Evolutionary conservation across 2,888 invertebrate genomes (phyloP), one percentile per base, ranked within the genome.

Genomic region (Actias luna): DNA sequence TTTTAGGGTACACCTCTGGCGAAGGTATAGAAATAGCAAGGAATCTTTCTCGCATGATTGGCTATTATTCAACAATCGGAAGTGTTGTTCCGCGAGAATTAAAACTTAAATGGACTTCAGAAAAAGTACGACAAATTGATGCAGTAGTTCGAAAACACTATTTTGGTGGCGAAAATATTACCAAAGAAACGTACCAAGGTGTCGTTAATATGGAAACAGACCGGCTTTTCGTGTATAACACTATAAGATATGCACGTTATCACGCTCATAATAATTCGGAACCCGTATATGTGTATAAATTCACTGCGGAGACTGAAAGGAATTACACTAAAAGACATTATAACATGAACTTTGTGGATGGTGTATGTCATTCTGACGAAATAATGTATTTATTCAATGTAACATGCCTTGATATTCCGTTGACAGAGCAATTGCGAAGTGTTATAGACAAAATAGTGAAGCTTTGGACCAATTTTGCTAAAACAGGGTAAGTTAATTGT

Each of bases 361-460:
- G 92, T 1, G 90, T 87, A 2, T 92, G 92, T 69, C 92, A 92
- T 67, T 80, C 88, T 2, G 92, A 92, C 63, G 92, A 92, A 1
- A 71, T 91, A 29, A 79, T 79, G 3, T 92, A 92, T 67, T 75
- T 87, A 1, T 92, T 92, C 59, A 80, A 92, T 60, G 70, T 91
- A 0, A 88, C 87, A 0, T 82, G 82, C 61, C 67, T 88, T 60
- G 80, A 87, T 60, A 74, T 91, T 66, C 87, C 89, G n/a, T 65
- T 88, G 29, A 83, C 88, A 10, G 80, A 85, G 8, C 79, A 87
- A 68, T 83, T 88, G 8, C 82, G 66, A 69, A 46, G 60, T 1
- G 76, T 86, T 42, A 84, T 90, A 55, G 71, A 82, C 46, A 69
- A 80, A 65, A 72, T 87, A 46, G 85, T 89, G 12, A 68, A 69